Percentiles rank a stretch among this genome's conserved stretches.
phyloP scores from a whole-genome alignment of 2,113 vertebrate species.

The Myrmophylax atrothorax region DNA sequence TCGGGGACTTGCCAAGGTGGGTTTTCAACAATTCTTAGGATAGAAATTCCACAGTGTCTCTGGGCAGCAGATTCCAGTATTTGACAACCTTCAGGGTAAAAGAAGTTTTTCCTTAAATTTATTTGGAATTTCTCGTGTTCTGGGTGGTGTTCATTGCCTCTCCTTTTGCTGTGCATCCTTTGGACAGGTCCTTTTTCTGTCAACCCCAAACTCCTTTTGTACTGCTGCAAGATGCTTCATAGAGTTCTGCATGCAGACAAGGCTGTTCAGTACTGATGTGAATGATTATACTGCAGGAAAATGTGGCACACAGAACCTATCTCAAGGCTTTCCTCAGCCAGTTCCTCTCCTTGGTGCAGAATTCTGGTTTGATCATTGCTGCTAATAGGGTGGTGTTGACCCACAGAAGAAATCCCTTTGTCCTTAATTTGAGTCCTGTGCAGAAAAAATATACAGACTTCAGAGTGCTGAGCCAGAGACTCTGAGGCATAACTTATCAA shows the following conservation, averaged over 20 bases:
- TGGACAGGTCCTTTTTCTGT: background rate
- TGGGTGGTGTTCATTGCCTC: background rate
- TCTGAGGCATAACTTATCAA: background rate
- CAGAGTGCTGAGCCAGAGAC: background rate
- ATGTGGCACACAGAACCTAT: background rate
- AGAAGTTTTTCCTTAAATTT: background rate
- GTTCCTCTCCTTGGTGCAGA: background rate
- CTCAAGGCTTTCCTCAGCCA: background rate
- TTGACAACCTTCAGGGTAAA: background rate
- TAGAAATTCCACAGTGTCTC: background rate
- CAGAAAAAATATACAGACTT: background rate
- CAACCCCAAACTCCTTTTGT: background rate
- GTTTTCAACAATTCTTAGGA: background rate
- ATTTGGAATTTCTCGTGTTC: background rate
- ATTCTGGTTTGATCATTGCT: rapidly evolving
- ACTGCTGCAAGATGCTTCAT: background rate
- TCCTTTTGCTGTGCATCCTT: background rate
- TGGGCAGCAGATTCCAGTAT: background rate
- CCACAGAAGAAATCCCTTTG: background rate
- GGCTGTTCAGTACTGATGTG: background rate
- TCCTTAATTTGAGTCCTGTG: background rate
- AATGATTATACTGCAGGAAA: background rate
- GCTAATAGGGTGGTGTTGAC: background rate
- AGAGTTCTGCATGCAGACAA: background rate
- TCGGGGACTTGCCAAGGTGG: background rate